Evolutionary conservation across 2,797 vertebrate genomes (phyloP).

Genomic region (Pteropus rufus): DNA sequence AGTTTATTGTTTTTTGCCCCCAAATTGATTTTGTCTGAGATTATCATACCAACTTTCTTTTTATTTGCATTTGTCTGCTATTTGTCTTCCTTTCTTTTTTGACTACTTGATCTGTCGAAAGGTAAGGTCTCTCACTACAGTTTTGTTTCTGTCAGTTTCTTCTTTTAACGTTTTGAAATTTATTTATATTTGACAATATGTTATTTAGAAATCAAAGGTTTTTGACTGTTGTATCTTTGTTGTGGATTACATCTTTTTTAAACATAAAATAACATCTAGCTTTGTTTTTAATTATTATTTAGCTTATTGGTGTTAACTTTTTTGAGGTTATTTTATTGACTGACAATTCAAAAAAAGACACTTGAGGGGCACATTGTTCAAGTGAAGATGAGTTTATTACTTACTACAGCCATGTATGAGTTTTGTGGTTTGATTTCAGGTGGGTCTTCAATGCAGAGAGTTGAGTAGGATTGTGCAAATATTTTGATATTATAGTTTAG

Average conservation of each 20-base stretch:
- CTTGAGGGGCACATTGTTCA: not conserved
- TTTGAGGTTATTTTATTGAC: not conserved
- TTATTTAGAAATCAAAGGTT: not conserved
- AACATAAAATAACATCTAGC: not conserved
- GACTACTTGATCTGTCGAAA: not conserved
- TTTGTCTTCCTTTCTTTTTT: not conserved
- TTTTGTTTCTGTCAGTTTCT: slow-evolving; percentile 5
- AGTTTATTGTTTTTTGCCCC: not conserved
- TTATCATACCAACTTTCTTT: not conserved
- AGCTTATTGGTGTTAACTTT: not conserved
- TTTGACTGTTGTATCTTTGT: not conserved
- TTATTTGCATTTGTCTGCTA: not conserved
- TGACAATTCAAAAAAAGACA: not conserved
- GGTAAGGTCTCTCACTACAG: not conserved
- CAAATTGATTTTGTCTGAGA: not conserved
- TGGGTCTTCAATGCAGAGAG: not conserved
- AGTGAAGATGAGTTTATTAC: not conserved
- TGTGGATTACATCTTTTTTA: not conserved
- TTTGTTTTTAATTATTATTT: not conserved
- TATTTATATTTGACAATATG: not conserved
- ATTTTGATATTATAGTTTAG: not conserved
- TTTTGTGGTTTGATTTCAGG: not conserved
- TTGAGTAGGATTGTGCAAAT: not conserved
- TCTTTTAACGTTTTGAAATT: not conserved
- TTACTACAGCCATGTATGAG: not conserved